phyloP scores from a whole-genome alignment of 2,113 vertebrate species.

The Odocoileus virginianus region DNA sequence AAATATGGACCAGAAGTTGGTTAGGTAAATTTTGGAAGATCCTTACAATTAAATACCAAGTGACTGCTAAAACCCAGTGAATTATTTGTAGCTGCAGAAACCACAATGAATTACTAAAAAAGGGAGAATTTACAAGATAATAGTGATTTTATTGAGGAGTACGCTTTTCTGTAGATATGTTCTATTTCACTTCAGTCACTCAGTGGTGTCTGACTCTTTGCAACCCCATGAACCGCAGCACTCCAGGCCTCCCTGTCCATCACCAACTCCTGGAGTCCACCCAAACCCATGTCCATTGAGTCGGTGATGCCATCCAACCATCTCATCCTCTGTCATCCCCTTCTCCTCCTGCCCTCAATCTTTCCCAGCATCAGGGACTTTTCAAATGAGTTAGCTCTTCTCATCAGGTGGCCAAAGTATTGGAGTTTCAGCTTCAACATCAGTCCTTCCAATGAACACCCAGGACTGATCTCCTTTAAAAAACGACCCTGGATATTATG shows the following conservation, averaged over 20 bases:
- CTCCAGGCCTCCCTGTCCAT: not conserved
- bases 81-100: not conserved
- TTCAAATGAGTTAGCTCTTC: not conserved
- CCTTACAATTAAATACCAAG: not conserved
- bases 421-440: not conserved
- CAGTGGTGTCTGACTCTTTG: not conserved
- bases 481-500: not conserved
- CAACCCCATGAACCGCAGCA: not conserved
- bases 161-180: not conserved
- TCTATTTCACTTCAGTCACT: not conserved
- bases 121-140: not conserved
- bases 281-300: not conserved
- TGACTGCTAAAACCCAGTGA: not conserved
- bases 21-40: constrained; percentile 19
- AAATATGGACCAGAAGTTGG: not conserved
- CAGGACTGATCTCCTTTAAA: not conserved
- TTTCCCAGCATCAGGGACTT: not conserved
- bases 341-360: not conserved
- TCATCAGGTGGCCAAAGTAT: not conserved
- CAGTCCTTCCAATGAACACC: not conserved
- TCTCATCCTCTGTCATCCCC: not conserved
- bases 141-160: not conserved
- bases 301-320: not conserved
- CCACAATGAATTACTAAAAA: not conserved
- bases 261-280: not conserved